These are phyloP conservation scores for Euleptes europaea DNA, from an alignment of 2,113 vertebrate species.

Conservation along the genomic window DNA sequence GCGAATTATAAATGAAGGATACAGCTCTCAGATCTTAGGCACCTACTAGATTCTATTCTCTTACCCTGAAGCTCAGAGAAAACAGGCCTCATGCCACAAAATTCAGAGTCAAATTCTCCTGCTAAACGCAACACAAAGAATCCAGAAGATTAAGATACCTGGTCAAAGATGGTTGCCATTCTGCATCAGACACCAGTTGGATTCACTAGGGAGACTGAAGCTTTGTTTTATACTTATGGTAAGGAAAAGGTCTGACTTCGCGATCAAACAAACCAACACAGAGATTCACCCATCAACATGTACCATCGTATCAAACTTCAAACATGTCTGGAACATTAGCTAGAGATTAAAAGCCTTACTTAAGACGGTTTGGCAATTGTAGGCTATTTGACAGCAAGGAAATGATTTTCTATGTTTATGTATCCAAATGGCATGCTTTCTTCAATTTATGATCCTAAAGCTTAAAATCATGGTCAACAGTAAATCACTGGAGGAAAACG, in stretches of 20 bases:
- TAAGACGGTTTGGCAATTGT: constrained; percentile 6
- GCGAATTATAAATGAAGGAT: neutral
- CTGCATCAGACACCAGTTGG: neutral
- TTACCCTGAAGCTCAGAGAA: neutral
- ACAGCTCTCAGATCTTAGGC: neutral
- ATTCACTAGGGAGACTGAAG: neutral
- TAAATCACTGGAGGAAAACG: neutral
- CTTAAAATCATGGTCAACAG: neutral
- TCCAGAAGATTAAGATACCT: too few species aligned
- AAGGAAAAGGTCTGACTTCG: neutral
- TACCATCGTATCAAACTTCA: neutral
- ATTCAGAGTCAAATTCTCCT: too few species aligned
- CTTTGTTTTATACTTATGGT: neutral
- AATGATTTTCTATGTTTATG: neutral
- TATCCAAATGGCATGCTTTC: neutral
- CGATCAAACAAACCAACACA: neutral
- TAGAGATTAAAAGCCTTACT: neutral
- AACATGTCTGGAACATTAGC: neutral
- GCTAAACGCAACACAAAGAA: too few species aligned
- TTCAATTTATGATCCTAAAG: neutral
- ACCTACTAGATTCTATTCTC: too few species aligned
- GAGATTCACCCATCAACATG: neutral
- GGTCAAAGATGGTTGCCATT: neutral
- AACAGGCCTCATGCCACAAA: neutral
- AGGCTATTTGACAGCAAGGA: neutral